Evolutionary conservation across 2,113 vertebrate species (phyloP), one percentile per base, ranked within the genome.

Genomic region (Pomatorhinus ruficollis): DNA sequence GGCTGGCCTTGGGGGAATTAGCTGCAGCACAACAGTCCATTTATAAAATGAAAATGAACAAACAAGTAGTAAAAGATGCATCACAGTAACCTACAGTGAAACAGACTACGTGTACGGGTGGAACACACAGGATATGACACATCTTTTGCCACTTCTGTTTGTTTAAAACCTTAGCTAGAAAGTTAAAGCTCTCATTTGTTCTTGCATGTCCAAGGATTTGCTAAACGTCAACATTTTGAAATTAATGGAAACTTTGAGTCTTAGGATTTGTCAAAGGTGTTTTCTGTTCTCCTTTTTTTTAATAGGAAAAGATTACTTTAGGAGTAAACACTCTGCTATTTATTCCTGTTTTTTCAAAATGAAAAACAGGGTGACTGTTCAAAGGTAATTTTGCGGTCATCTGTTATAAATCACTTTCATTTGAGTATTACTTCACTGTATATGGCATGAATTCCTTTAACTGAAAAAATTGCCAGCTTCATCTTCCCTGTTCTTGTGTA

Each of bases 41-140:
- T 94, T 94, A 83, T 91, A 90, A 94, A 91, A 94, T 50, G 10
- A 61, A 89, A 95, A 91, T 45, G 78, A 94, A 77, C 69, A 90
- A 93, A 31, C 39, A 84, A 54, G 49, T 33, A 77, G 39, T 74
- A 59, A 47, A 83, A 90, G 68, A 76, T 78, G 76, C 79, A 28
- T 83, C 76, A 70, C 84, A 88, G 90, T 93, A 84, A 79, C 53
- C 74, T 81, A 33, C 45, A 93, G 83, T 71, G 87, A 83, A 90
- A 24, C 15, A 33, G 47, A 33, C 47, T 80, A 93, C 0, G 15
- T 65, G 64, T 88, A 25, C 9, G 77, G 64, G 52, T 90, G 59
- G 82, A 83, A 63, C 4, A 3, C 74, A 47, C 71, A 88, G 93
- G 95, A 95, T 93, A 57, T 60, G 85, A 96, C 66, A 61, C 84